These are phyloP conservation scores for Tarsius wallacei DNA, from an alignment of 2,797 vertebrate species.

Conservation along the genomic window DNA sequence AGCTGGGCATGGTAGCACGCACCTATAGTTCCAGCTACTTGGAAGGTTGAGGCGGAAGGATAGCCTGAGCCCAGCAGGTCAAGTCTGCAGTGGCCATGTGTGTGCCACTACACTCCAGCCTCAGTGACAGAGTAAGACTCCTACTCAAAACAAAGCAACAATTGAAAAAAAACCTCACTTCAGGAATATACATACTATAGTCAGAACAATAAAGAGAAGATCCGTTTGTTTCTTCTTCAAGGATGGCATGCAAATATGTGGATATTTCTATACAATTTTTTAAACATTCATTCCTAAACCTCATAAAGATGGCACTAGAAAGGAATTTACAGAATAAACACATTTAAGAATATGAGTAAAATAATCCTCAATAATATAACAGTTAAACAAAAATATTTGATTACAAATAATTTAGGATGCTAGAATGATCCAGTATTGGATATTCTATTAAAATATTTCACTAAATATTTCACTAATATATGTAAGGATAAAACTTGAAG, in stretches of 20 bases:
- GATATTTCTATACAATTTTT: constrained; percentile 38
- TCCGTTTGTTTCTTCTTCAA: background rate
- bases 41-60: too few species aligned
- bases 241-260: background rate
- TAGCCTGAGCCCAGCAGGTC: too few species aligned
- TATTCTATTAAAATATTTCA: background rate
- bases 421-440: background rate
- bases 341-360: background rate
- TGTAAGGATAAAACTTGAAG: background rate
- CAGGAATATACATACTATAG: background rate
- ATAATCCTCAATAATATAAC: background rate
- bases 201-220: background rate
- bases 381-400: constrained; percentile 33
- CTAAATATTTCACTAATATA: background rate
- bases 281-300: background rate
- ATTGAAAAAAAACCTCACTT: background rate
- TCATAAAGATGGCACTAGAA: background rate
- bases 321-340: constrained; percentile 14
- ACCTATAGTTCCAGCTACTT: too few species aligned
- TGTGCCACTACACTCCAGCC: too few species aligned
- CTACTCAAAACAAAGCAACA: too few species aligned
- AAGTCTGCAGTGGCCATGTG: too few species aligned
- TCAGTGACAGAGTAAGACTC: too few species aligned
- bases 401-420: constrained; percentile 26
- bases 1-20: too few species aligned